Base-by-base conservation (phyloP, 2,797 vertebrate genomes). In the Acrossocheilus wenchowensis region DNA sequence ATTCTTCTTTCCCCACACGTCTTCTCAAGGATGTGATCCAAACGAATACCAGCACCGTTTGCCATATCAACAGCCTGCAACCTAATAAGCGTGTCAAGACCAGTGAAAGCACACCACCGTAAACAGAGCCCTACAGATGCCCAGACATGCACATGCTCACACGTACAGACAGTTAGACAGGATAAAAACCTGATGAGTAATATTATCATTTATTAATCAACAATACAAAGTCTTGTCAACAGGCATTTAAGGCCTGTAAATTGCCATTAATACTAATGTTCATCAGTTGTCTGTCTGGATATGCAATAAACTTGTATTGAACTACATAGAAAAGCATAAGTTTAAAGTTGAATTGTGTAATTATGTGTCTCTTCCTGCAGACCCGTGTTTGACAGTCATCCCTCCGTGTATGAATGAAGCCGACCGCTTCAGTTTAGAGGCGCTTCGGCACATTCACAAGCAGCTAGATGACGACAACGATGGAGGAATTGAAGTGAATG, bases 391-490 rank as follows among this genome's bases (percentile, higher is more conserved):
- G 48, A 94, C 92, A 0, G 94, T 99, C 91, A 97, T 94, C 90
- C 98, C 98, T 1, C 97, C 97, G 0, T 99, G 98, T 93, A 95
- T 98, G 75, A 96, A 96, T 11, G 98, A 99, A 79, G 98, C 95
- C 54, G 98, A 99, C 88, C 96, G 97, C 85, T 98, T 96, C 93
- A 99, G 98, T 85, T 94, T 99, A 48, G 98, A 99, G 90, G 98
- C 98, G 26, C 96, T 99, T 83, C 96, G 97, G 39, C 97, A 96
- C 93, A 99, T 99, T 91, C 98, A 99, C 92, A 99, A 99, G 88
- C 98, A 99, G 91, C 97, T 99, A 96, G 98, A 99, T 36, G 98
- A 99, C 71, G 98, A 99, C 95, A 98, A 99, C 80, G 98, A 99
- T 60, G 98, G 98, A 15, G 98, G 97, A 1, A 99, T 99, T 54